Base-by-base conservation (phyloP, 2,113 vertebrate species). In the Colistium nudipinnis region DNA sequence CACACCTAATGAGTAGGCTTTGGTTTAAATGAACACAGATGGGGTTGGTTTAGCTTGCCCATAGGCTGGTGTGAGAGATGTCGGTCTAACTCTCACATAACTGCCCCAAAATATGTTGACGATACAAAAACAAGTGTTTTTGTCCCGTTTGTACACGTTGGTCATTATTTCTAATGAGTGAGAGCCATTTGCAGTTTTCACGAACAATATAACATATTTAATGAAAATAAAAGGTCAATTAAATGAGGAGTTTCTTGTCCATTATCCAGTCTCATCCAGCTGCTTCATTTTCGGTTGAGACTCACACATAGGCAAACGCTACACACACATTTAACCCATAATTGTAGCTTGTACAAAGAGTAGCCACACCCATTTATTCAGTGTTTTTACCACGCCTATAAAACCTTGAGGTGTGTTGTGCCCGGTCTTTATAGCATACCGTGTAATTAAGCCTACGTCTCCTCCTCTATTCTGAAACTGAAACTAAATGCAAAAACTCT, bases 381-480 rank as follows among this genome's bases (percentile, higher is more conserved):
- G 44, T 68, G 73, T 72, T 70, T 57, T 70, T 13, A 73, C 76
- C 80, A 74, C 82, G 85, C 74, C 80, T 68, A 49, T 57, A 35
- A 62, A 76, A 76, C 56, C 75, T 63, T 67, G 41, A 79, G 69
- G 81, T 81, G 62, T 43, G 64, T 31, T 49, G 20, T 41, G 47
- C 60, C 38, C 28, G 51, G 27, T 62, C 68, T 59, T 71, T 49
- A 62, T 77, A 66, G 39, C 11, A 1, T 3, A 49, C 1, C 2
- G 35, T 80, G 68, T 80, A 76, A 75, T 78, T 80, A 76, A 70
- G 28, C 54, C 57, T 61, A 47, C 60, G 56, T 45, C 52, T 72
- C 13, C 41, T 74, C 55, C 38, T 52, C 45, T 5, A 33, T 27
- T 39, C 7, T 30, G 30, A 72, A 68, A 51, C 47, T 22, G 43